Base-by-base conservation (phyloP, 1,140 invertebrate genomes). In the Pseudoatta argentina region DNA sequence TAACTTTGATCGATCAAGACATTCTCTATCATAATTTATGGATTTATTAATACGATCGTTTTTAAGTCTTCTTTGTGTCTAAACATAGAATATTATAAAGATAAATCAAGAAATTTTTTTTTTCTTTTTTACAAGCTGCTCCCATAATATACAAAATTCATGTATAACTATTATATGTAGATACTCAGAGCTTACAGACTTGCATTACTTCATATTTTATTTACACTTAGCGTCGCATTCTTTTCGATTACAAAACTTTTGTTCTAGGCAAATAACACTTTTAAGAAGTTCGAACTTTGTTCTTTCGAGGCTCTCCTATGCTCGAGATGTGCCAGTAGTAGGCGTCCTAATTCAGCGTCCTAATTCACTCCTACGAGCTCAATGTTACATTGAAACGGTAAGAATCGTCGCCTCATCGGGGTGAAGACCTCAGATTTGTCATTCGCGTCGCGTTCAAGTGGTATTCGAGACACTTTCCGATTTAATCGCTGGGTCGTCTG, bases 401-500 rank as follows among this genome's bases (percentile, higher is more conserved):
- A 71, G 88, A 91, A 76, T 87, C 57, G 72, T 51, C 61, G 39
- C 39, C 34, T 39, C 34, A 44, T 44, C 2, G 61, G 87, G 6
- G 34, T 57, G 85, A 12, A 67, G 30, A 86, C 51, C 59, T 76
- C 76, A 87, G 88, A 92, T 91, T 86, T 75, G 85, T 85, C 77
- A 83, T 86, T 87, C 73, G 85, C 78, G 82, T 87, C 64, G 73
- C 79, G 67, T 89, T 85, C 86, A 59, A 91, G 87, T 73, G 73
- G 77, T 78, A 21, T 85, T 87, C 78, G 79, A 90, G 88, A 92
- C 86, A 89, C 88, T 90, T 88, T 27, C 24, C 53, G 88, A 73
- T 86, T 91, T 91, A 91, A 91, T 88, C 89, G 89, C 51, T 61
- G 44, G 87, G 83, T 86, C 89, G 89, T n/a, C 48, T 61, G 83